A percentile compares a stretch with the other conserved stretches of the same genome.
phyloP scores from a whole-genome alignment of 2,113 vertebrate species.

The Periophthalmodon schlosseri region DNA sequence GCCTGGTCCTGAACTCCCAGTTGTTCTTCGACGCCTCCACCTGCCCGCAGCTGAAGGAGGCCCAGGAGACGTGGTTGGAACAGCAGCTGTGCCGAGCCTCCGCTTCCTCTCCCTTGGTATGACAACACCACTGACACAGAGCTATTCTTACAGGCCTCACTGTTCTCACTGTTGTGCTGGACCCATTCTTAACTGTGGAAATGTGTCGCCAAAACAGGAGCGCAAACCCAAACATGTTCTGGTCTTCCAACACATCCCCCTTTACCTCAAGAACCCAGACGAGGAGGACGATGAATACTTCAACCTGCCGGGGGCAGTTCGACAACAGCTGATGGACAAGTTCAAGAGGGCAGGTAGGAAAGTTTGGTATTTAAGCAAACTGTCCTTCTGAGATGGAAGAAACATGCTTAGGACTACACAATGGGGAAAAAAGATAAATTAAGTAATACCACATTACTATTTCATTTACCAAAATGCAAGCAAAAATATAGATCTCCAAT shows the following conservation, averaged over 20 bases:
- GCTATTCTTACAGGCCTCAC: slow-evolving; percentile 4
- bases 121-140: background rate
- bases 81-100: slow-evolving; percentile 79
- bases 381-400: background rate
- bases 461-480: too few species aligned
- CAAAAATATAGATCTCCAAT: background rate
- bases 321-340: slow-evolving; percentile 82
- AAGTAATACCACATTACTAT: too few species aligned
- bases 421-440: background rate
- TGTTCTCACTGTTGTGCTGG: slow-evolving; percentile 1
- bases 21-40: slow-evolving; percentile 83
- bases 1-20: slow-evolving; percentile 95
- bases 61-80: slow-evolving; percentile 89
- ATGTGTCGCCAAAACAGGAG: slow-evolving; percentile 18
- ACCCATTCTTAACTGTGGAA: background rate
- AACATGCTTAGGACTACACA: background rate
- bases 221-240: slow-evolving; percentile 81
- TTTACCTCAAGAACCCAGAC: slow-evolving; percentile 81
- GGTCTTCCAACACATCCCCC: slow-evolving; percentile 95
- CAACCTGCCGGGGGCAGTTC: slow-evolving; percentile 82
- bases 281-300: slow-evolving; percentile 90
- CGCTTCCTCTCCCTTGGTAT: slow-evolving; percentile 47
- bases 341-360: slow-evolving; percentile 86
- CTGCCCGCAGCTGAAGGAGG: slow-evolving; percentile 82
- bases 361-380: background rate